Evolutionary conservation across 1,140 invertebrate species (phyloP).

Genomic region (Euglossa dilemma): DNA sequence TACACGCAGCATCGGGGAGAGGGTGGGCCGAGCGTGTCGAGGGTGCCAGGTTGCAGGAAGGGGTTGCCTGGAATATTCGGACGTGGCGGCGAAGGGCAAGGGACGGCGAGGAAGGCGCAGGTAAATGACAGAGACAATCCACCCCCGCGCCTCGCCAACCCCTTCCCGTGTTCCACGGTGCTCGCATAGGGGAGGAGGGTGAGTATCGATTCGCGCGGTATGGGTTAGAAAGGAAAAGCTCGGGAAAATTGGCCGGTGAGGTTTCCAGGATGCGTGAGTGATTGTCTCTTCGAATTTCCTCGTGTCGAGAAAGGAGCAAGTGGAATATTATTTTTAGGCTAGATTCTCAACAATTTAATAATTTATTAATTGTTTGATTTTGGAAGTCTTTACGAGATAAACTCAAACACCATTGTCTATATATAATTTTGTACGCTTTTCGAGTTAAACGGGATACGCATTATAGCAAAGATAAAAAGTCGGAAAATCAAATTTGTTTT

Average conservation of each 20-base stretch:
- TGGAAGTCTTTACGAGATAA: no score
- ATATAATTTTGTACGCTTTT: no score
- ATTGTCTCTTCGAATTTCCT: background rate
- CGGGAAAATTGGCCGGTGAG: slow-evolving; percentile 31
- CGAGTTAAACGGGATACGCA: no score
- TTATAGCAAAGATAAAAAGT: no score
- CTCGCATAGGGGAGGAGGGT: background rate
- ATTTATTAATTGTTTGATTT: no score
- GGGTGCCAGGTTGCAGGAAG: slow-evolving; percentile 74
- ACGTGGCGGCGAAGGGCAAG: slow-evolving; percentile 17
- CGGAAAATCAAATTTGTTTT: no score
- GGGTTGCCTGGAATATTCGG: slow-evolving; percentile 69
- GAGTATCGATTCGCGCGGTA: slow-evolving; percentile 52
- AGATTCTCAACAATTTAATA: no score
- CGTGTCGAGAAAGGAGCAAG: background rate
- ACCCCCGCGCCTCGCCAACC: slow-evolving; percentile 9
- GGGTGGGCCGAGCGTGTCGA: slow-evolving; percentile 39
- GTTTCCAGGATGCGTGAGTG: background rate
- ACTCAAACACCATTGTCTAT: no score
- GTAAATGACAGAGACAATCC: slow-evolving; percentile 68
- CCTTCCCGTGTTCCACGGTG: slow-evolving; percentile 17
- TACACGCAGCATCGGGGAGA: slow-evolving; percentile 54
- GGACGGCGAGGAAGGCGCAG: slow-evolving; percentile 17
- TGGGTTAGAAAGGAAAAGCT: slow-evolving; percentile 37
- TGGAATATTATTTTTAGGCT: no score